phyloP scores from a whole-genome alignment of 2,113 vertebrate genomes.

The Mormyrus iriodes region DNA sequence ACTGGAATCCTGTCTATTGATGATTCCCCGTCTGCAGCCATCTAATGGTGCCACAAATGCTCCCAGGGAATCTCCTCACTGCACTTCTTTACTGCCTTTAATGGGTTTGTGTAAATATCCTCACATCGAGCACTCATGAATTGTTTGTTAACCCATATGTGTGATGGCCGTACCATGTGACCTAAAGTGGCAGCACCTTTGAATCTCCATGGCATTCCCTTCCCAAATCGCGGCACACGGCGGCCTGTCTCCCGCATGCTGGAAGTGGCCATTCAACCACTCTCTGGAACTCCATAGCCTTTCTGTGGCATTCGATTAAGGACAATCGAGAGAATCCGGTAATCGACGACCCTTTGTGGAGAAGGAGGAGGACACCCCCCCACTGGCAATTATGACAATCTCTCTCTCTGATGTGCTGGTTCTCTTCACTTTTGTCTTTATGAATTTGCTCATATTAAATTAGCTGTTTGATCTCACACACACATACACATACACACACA shows the following conservation, averaged over 20 bases:
- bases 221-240: neutral
- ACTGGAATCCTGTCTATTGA: neutral
- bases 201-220: neutral
- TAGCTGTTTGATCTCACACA: neutral
- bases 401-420: neutral
- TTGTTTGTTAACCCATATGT: neutral
- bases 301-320: neutral
- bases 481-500: neutral
- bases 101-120: neutral
- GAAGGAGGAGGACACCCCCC: neutral
- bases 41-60: neutral
- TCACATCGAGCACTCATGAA: neutral
- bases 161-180: neutral
- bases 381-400: neutral
- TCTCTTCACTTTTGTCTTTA: neutral
- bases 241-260: neutral
- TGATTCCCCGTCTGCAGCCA: neutral
- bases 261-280: neutral
- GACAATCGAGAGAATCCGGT: neutral
- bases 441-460: neutral
- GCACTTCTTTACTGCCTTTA: neutral
- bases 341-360: neutral
- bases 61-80: neutral
- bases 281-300: neutral
- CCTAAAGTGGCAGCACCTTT: neutral